Evolutionary conservation across 2,888 invertebrate genomes (phyloP).

Genomic region (Spisula solida): DNA sequence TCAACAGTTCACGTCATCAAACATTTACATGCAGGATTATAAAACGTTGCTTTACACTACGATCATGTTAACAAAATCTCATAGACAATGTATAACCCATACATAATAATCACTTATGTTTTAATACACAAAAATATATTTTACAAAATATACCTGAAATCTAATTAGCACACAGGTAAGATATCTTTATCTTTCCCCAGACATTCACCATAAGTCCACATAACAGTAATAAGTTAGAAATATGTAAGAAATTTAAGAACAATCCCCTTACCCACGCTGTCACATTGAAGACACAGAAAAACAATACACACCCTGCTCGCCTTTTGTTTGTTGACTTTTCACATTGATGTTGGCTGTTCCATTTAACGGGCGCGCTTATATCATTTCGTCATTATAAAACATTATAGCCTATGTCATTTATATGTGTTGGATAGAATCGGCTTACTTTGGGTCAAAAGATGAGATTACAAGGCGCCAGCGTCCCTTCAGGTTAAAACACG

Average conservation of each 20-base stretch:
- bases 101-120: not conserved
- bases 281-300: not conserved
- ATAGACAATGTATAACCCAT: too few relatives aligned
- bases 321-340: conserved; percentile 47
- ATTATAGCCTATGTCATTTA: not conserved
- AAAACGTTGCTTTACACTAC: too few relatives aligned
- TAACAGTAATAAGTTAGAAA: not conserved
- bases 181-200: not conserved
- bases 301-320: conserved; percentile 31
- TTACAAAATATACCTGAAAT: conserved; percentile 13
- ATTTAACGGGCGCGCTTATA: not conserved
- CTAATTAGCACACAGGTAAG: conserved; percentile 32
- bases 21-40: too few relatives aligned
- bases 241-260: not conserved
- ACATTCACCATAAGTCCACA: not conserved
- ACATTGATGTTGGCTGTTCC: conserved; percentile 41
- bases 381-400: not conserved
- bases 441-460: not conserved
- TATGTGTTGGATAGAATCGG: not conserved
- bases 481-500: not conserved
- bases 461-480: not conserved
- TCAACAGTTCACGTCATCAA: too few relatives aligned
- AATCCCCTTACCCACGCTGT: conserved; percentile 28
- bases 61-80: too few relatives aligned
- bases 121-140: not conserved